Base-by-base conservation (phyloP, 2,888 invertebrate genomes). In the Octodonta nipae region DNA sequence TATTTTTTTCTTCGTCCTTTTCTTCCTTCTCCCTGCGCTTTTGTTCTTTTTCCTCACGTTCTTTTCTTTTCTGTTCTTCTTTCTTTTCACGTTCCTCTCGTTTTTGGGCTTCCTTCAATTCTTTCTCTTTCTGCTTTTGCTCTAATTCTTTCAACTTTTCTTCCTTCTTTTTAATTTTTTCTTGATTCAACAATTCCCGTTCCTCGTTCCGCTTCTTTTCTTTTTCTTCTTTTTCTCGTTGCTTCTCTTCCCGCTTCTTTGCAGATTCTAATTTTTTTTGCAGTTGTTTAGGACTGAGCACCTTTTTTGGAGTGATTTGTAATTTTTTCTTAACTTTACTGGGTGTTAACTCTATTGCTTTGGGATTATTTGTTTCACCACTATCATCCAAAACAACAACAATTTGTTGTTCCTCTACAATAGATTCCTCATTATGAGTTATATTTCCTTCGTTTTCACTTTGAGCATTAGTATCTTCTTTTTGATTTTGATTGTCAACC, bases 21-120 rank as follows among this genome's bases (percentile, higher is more conserved):
- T 55, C 51, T 42, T 59, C 73, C 53, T 55, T 61, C 57, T 54
- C 69, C 38, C 46, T 44, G 36, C 51, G 48, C 30, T 52, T 51
- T 40, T 58, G 51, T 41, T 57, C 55, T 34, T 45, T 48, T 38
- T 73, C 78, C 45, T 73, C 70, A 26, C 64, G n/a, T n/a, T 63
- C 45, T 72, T 72, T 41, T 67, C 76, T 58, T 65, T 73, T 27
- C 58, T 59, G 33, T 61, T 62, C 37, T 64, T 62, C 41, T 64
- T 62, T 33, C 63, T 63, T 42, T 63, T 64, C 26, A 66, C 66
- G 37, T 64, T 61, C 36, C 62, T 64, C 30, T 60, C 56, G 26
- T 54, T 51, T 30, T n/a, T n/a, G n/a, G n/a, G n/a, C n/a, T n/a
- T 53, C 45, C 26, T 49, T 45, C 35, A 51, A 49, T 55, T 68